These are phyloP conservation scores for Chanos chanos DNA, from an alignment of 2,797 vertebrate species.

Conservation along the genomic window DNA sequence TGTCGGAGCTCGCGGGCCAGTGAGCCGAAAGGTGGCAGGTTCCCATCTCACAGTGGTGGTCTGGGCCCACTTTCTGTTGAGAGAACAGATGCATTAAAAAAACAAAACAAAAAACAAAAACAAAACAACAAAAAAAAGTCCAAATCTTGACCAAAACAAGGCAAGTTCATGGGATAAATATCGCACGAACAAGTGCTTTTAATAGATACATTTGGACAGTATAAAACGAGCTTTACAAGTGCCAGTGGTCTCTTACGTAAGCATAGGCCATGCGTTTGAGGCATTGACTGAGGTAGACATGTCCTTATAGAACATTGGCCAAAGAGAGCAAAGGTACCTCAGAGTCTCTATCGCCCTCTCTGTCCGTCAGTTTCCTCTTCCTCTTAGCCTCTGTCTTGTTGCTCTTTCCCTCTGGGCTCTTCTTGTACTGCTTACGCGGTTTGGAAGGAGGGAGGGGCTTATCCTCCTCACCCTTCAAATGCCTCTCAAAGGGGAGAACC, in stretches of 20 bases:
- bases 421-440: slow-evolving; percentile 87
- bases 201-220: too few relatives aligned
- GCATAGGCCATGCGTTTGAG: too few relatives aligned
- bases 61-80: slow-evolving; percentile 51
- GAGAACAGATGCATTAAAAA: slow-evolving; percentile 25
- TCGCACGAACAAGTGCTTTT: too few relatives aligned
- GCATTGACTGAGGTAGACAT: too few relatives aligned
- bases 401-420: slow-evolving; percentile 66
- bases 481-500: slow-evolving; percentile 89
- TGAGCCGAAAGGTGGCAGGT: slow-evolving; percentile 46
- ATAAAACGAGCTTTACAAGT: too few relatives aligned
- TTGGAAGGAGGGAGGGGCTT: slow-evolving; percentile 85
- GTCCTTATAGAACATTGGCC: neutral
- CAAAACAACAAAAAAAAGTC: too few relatives aligned
- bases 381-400: slow-evolving; percentile 57
- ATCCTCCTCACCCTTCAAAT: slow-evolving; percentile 88
- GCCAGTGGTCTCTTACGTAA: too few relatives aligned
- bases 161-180: too few relatives aligned
- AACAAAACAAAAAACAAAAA: slow-evolving; percentile 35
- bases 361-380: slow-evolving; percentile 62
- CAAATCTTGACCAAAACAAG: too few relatives aligned
- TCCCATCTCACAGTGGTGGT: slow-evolving; percentile 48
- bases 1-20: slow-evolving; percentile 55
- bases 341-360: slow-evolving; percentile 64
- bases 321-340: slow-evolving; percentile 38